Evolutionary conservation across 2,888 invertebrate genomes (phyloP), one percentile per base, ranked within the genome.

Genomic region (Protophormia terraenovae): DNA sequence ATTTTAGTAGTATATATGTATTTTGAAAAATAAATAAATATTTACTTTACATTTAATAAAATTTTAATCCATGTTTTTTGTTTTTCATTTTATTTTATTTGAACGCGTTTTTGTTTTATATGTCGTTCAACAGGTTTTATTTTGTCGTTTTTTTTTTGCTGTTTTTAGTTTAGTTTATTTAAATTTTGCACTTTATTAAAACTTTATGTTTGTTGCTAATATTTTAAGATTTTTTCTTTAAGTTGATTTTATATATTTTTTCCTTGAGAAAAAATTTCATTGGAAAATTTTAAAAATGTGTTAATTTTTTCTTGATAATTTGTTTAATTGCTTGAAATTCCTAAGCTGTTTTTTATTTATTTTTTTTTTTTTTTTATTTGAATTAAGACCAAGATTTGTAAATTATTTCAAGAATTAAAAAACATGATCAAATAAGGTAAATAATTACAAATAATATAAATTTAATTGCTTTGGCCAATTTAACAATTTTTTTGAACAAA

Each of bases 101-200:
- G 60, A 32, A 82, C 77, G 81, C 73, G 64, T 71, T 82, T 78
- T 69, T 71, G 4, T 41, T 69, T 24, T 6, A 41, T 67, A 69
- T 75, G 82, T 60, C 85, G 82, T 79, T 75, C 35, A 82, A 85
- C 85, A 75, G 85, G 85, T 85, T 85, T 84, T 80, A 47, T 58
- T 80, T 62, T 32, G 58, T 47, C n/a, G 32, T 55, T 32, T 77
- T 60, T 47, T 58, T 60, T 10, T 16, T n/a, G 8, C n/a, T 72
- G 35, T 53, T 50, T 64, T 3, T 32, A 10, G 47, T 58, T 66
- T 84, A 41, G 35, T 72, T 84, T 81, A 85, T 82, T 85, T 85
- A 85, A 82, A 85, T 82, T 66, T 82, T 58, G 64, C 78, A 41
- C 24, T 53, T 67, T 60, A 27, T 47, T 71, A 24, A 80, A 41